Base-by-base conservation (phyloP, 2,797 vertebrate species). In the Cynopterus sphinx region DNA sequence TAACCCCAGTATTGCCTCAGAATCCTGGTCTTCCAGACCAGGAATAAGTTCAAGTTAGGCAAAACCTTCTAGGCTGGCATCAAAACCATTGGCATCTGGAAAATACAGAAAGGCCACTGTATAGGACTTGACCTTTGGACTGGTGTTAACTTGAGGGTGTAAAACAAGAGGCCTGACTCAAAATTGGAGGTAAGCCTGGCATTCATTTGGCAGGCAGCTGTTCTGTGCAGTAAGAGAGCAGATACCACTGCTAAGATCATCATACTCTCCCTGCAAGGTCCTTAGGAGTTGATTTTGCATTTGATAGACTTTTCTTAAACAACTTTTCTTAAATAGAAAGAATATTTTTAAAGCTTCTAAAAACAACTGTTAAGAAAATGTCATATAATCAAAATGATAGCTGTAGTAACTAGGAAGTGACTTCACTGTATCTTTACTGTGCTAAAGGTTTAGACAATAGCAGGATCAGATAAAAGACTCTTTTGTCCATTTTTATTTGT, bases 291-390 rank as follows among this genome's bases (percentile, higher is more conserved):
- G 57, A 55, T 83, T 73, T 68, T n/a, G 11, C 65, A 46, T 59
- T 84, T 49, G 36, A 57, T 46, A 73, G 15, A 65, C 28, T 33
- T 89, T 77, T 67, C 71, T 88, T 49, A 61, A 57, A 77, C 28
- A 51, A 22, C 17, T 71, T 84, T 88, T 86, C 57, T 91, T 94
- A 86, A 88, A 28, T 12, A 84, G 31, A 88, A 91, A 81, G 28
- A 1, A 53, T 89, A 11, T 68, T 68, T 96, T 88, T 57, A 51
- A 87, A 71, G 90, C 67, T 87, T 49, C 91, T 88, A 68, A 91
- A 91, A 94, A 83, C 51, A 88, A 46, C 57, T 28, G 0, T 87
- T 78, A 90, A 85, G 78, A 78, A 96, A 90, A 86, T 24, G n/a
- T 57, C 24, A 16, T 39, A 16, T 84, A 28, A 92, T 53, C 24